These are phyloP conservation scores for Callipepla squamata DNA, from an alignment of 2,113 vertebrate species.

Conservation along the genomic window DNA sequence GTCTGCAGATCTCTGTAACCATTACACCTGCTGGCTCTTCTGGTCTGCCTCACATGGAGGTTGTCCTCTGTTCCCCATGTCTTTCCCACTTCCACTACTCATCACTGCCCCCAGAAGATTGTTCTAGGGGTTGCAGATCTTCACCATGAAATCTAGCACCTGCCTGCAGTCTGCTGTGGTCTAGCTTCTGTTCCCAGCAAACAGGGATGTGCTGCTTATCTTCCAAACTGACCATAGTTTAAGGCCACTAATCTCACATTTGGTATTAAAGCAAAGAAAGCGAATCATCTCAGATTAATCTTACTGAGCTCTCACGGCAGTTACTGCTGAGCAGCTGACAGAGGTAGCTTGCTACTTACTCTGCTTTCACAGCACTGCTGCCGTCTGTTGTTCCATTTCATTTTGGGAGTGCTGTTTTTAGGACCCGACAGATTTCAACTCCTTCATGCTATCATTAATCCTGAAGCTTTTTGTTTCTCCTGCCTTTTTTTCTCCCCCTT, in stretches of 20 bases:
- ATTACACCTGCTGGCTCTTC: background rate
- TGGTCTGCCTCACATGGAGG: background rate
- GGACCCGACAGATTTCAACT: background rate
- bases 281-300: background rate
- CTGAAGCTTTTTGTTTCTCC: background rate
- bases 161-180: background rate
- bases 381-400: background rate
- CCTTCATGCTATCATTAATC: background rate
- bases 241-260: background rate
- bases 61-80: background rate
- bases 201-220: background rate
- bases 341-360: background rate
- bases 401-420: background rate
- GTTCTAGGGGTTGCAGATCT: background rate
- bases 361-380: background rate
- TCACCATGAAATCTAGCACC: background rate
- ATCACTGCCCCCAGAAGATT: background rate
- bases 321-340: background rate
- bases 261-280: background rate
- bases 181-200: background rate
- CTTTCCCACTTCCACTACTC: background rate
- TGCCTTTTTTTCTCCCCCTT: background rate
- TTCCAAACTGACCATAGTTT: background rate
- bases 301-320: background rate
- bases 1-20: background rate